Conservation (phyloP, 2,888 invertebrate genomes). For the Acronicta leporina region DNA sequence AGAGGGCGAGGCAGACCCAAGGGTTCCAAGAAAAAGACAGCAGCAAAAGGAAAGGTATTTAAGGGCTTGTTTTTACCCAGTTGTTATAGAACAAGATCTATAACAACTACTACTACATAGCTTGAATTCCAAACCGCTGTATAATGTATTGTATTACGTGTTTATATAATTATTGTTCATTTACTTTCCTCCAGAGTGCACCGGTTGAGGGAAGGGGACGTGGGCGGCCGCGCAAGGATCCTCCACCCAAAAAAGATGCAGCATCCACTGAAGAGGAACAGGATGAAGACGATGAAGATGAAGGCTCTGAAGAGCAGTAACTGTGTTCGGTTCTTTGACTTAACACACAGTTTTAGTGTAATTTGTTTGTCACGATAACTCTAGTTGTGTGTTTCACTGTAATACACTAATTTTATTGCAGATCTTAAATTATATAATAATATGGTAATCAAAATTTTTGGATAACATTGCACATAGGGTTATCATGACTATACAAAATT, state of each 20-base stretch:
- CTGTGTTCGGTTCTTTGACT: constrained; percentile 67
- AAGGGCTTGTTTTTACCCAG: too few relatives aligned
- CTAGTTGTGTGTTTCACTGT: constrained; percentile 65
- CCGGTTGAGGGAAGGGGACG: constrained; percentile 83
- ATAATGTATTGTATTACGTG: not conserved
- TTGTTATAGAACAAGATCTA: too few relatives aligned
- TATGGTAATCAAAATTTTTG: constrained; percentile 40
- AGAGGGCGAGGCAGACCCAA: constrained; percentile 88
- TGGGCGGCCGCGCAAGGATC: constrained; percentile 85
- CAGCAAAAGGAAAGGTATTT: constrained; percentile 82
- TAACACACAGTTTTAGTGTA: constrained; percentile 82
- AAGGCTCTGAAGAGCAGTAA: constrained; percentile 86
- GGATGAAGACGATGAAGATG: constrained; percentile 86
- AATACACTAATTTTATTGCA: constrained; percentile 65
- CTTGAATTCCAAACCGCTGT: too few relatives aligned
- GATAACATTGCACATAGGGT: constrained; percentile 67
- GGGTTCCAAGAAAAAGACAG: constrained; percentile 87
- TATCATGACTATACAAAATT: constrained; percentile 82
- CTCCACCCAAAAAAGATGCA: constrained; percentile 86
- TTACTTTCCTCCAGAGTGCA: constrained; percentile 66
- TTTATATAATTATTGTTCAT: not conserved
- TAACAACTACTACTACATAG: too few relatives aligned
- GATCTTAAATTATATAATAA: constrained; percentile 59
- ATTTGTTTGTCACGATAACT: constrained; percentile 85
- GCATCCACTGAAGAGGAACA: constrained; percentile 86